Conservation (phyloP, 2,113 vertebrate genomes). For the Nycticorax nycticorax region DNA sequence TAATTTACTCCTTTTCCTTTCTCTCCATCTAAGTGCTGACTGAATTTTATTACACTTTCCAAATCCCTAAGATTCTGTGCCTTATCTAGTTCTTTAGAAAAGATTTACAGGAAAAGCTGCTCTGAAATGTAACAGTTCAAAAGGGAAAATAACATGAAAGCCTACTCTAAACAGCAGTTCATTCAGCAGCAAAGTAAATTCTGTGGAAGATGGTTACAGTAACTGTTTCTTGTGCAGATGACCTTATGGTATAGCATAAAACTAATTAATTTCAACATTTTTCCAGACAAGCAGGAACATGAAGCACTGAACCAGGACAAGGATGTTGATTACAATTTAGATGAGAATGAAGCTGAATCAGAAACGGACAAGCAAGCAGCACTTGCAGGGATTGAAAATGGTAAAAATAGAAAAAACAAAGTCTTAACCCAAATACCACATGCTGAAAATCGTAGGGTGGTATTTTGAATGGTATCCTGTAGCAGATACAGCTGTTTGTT, state of each 20-base stretch:
- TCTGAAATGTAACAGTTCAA: not conserved
- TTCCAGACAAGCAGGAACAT: conserved; percentile 33
- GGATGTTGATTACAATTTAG: conserved; percentile 80
- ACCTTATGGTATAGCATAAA: not conserved
- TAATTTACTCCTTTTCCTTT: not conserved
- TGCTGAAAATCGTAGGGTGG: not conserved
- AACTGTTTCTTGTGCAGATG: not conserved
- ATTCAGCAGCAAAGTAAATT: not conserved
- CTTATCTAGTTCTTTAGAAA: not conserved
- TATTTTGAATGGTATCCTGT: not conserved
- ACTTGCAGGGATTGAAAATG: conserved; percentile 75
- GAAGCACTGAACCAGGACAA: conserved; percentile 73
- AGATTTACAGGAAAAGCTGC: not conserved
- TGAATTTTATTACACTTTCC: not conserved
- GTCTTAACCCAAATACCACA: not conserved
- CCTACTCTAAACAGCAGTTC: not conserved
- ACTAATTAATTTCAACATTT: not conserved
- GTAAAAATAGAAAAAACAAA: conserved; percentile 21
- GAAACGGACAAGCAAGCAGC: conserved; percentile 90
- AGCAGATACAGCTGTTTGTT: not conserved
- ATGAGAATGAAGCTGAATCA: conserved; percentile 89
- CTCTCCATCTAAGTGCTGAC: not conserved
- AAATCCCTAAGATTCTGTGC: not conserved
- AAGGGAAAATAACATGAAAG: not conserved
- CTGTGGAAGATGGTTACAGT: not conserved